Evolutionary conservation across 1,140 invertebrate genomes (phyloP).

Genomic region (Lanistes nyassanus): DNA sequence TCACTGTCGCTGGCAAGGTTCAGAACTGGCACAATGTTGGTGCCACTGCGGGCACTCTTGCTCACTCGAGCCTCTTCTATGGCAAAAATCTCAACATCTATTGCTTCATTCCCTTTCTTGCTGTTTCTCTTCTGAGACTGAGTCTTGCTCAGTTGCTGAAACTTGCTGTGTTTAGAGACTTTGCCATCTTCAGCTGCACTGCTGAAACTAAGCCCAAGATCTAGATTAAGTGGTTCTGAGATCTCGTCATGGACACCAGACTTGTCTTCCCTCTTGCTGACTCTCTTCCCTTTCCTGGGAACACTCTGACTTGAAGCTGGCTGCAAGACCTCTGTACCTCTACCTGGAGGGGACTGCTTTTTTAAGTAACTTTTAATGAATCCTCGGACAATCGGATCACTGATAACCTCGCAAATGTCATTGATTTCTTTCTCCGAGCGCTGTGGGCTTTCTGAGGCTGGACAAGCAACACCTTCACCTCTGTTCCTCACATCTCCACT

Average conservation of each 20-base stretch:
- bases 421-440: conserved; percentile 21
- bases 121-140: conserved; percentile 24
- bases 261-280: too few relatives aligned
- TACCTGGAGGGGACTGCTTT: conserved; percentile 28
- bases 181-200: too few relatives aligned
- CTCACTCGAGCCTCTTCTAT: conserved; percentile 39
- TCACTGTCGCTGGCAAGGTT: conserved; percentile 44
- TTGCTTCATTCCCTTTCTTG: conserved; percentile 30
- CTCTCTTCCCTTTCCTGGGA: too few relatives aligned
- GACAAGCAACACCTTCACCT: not conserved
- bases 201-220: not conserved
- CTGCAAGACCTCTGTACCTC: not conserved
- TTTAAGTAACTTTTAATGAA: conserved; percentile 44
- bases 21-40: conserved; percentile 39
- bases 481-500: conserved; percentile 30
- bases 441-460: not conserved
- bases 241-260: too few relatives aligned
- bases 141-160: conserved; percentile 23
- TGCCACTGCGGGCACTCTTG: conserved; percentile 19
- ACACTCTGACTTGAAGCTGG: too few relatives aligned
- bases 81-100: conserved; percentile 52
- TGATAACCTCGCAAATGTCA: conserved; percentile 45
- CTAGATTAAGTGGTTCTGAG: not conserved
- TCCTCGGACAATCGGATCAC: conserved; percentile 43
- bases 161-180: not conserved